Percentiles rank a stretch among this genome's conserved stretches.
phyloP scores from a whole-genome alignment of 2,113 vertebrate species.

The Terrapene triunguis region DNA sequence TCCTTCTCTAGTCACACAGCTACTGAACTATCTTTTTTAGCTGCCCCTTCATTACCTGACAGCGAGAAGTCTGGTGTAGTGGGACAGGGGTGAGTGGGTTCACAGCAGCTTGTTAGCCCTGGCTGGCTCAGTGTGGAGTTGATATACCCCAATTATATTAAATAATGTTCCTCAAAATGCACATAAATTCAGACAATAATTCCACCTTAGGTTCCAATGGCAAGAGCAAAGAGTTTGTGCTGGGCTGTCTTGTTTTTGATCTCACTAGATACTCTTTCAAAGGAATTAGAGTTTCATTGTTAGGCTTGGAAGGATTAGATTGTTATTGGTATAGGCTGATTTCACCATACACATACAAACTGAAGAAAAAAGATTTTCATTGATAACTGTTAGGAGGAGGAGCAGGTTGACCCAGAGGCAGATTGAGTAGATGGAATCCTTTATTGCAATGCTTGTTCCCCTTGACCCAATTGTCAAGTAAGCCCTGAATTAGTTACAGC shows the following conservation, averaged over 20 bases:
- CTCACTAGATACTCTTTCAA: constrained; percentile 4
- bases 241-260: background rate
- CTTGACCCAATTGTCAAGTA: too few species aligned
- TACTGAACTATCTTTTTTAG: background rate
- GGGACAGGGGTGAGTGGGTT: background rate
- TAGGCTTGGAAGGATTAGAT: background rate
- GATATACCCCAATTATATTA: background rate
- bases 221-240: background rate
- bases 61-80: background rate
- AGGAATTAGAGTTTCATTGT: background rate
- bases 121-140: background rate
- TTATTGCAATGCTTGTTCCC: too few species aligned
- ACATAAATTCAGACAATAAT: background rate
- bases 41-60: background rate
- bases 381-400: background rate
- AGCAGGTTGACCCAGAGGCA: too few species aligned
- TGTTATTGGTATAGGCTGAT: background rate
- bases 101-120: background rate
- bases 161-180: background rate
- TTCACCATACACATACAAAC: background rate
- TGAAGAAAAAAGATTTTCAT: background rate
- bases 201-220: background rate
- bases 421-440: too few species aligned
- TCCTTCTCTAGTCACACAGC: background rate
- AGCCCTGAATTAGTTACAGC: too few species aligned